A percentile compares a stretch with the other conserved stretches of the same genome.
These are phyloP conservation scores for Perodicticus potto DNA, from an alignment of 2,797 vertebrate genomes.

Conservation along the genomic window DNA sequence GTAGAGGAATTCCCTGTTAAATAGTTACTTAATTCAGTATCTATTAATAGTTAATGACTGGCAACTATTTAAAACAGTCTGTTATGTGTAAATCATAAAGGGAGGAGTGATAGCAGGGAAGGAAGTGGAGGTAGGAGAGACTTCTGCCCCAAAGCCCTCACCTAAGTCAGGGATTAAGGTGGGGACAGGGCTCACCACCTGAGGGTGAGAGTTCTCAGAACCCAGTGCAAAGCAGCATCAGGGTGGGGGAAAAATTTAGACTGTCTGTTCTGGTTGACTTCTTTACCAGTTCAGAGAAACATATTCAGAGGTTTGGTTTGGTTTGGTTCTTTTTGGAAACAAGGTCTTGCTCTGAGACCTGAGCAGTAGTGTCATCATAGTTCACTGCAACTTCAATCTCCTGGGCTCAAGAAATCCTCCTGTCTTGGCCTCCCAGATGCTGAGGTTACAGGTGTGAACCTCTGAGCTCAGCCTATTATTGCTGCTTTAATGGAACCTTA, in stretches of 20 bases:
- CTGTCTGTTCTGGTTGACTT: neutral
- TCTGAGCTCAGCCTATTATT: neutral
- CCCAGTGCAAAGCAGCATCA: neutral
- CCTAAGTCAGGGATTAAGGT: neutral
- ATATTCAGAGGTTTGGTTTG: neutral
- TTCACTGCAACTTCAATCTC: no score
- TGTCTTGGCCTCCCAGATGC: no score
- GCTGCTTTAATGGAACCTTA: neutral
- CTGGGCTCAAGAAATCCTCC: no score
- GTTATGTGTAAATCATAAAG: neutral
- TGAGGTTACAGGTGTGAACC: no score
- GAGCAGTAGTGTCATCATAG: no score
- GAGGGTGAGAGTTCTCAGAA: neutral
- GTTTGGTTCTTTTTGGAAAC: no score
- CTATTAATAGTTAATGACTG: neutral
- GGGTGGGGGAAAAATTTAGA: neutral
- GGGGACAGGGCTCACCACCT: neutral
- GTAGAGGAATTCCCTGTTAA: neutral
- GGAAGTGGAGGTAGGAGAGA: neutral
- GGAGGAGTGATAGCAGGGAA: neutral
- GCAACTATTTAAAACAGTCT: neutral
- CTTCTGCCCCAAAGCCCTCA: neutral
- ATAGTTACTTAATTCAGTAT: constrained; percentile 27
- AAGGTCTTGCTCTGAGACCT: no score
- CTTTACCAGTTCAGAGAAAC: neutral